Percentiles rank a stretch among this genome's conserved stretches.
phyloP scores from a whole-genome alignment of 2,113 vertebrate genomes.

The Saguinus imperator region DNA sequence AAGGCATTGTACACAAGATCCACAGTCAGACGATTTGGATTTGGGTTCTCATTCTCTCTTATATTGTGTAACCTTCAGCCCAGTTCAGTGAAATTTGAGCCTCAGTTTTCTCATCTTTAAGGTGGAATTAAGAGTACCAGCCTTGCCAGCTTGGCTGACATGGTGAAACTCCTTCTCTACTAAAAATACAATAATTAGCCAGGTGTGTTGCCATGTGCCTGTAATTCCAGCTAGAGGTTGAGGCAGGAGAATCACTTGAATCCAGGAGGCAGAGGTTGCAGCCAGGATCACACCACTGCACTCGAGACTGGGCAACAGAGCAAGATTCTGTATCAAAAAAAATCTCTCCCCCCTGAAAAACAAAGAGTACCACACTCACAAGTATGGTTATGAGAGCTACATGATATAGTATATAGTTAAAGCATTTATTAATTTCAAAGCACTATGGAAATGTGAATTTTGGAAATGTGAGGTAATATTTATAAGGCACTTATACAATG shows the following conservation, averaged over 20 bases:
- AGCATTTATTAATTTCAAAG: not conserved
- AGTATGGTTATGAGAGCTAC: not conserved
- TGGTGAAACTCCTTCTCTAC: too few species aligned
- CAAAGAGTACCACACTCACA: not conserved
- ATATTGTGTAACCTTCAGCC: not conserved
- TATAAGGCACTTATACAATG: not conserved
- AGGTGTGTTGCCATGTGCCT: too few species aligned
- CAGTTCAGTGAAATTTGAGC: not conserved
- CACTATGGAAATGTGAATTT: not conserved
- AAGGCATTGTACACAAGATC: not conserved
- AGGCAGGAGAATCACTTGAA: too few species aligned
- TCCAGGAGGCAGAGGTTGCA: too few species aligned
- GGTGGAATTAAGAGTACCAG: too few species aligned
- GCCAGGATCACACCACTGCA: too few species aligned
- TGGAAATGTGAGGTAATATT: not conserved
- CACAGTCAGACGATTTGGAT: not conserved
- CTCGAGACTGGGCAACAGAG: too few species aligned
- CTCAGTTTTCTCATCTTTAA: not conserved
- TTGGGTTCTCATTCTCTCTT: not conserved
- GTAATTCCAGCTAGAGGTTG: too few species aligned
- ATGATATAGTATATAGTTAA: not conserved
- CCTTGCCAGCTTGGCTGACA: not conserved
- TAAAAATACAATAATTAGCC: too few species aligned
- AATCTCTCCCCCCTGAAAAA: too few species aligned
- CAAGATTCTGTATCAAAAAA: too few species aligned